Percentiles rank a stretch among this genome's conserved stretches.
These are phyloP conservation scores for Drosophila pseudotalamancana DNA, from an alignment of 2,888 invertebrate species.

Conservation along the genomic window DNA sequence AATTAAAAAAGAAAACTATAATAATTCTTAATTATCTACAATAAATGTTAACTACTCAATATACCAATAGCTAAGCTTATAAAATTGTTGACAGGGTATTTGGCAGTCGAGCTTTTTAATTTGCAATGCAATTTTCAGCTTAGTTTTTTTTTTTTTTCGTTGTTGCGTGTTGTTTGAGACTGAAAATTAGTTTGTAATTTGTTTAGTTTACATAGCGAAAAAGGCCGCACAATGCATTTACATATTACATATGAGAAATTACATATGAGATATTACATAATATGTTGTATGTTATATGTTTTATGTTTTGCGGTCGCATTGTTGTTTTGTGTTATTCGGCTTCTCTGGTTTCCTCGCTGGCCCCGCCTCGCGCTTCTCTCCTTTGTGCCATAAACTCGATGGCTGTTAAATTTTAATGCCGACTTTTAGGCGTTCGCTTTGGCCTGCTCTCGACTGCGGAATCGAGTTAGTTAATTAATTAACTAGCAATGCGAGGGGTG, in stretches of 20 bases:
- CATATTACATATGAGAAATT: slow-evolving; percentile 60
- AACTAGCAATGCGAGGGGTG: slow-evolving; percentile 10
- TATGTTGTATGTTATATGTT: too few species aligned
- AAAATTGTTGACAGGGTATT: slow-evolving; percentile 2
- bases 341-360: slow-evolving; percentile 26
- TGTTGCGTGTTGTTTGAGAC: slow-evolving; percentile 20
- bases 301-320: slow-evolving; percentile 63
- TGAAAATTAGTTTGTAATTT: slow-evolving; percentile 69
- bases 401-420: slow-evolving; percentile 52
- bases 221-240: slow-evolving; percentile 57
- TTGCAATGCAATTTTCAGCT: neutral
- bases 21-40: too few species aligned
- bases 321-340: slow-evolving; percentile 36
- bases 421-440: slow-evolving; percentile 54
- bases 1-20: too few species aligned
- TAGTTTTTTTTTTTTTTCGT: neutral
- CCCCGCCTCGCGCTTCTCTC: neutral
- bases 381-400: slow-evolving; percentile 11
- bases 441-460: neutral
- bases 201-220: slow-evolving; percentile 65
- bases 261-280: too few species aligned
- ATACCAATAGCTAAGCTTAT: too few species aligned
- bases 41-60: too few species aligned
- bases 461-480: slow-evolving; percentile 57
- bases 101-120: neutral